Evolutionary conservation across 2,113 vertebrate genomes (phyloP).

Genomic region (Crypturellus undulatus): DNA sequence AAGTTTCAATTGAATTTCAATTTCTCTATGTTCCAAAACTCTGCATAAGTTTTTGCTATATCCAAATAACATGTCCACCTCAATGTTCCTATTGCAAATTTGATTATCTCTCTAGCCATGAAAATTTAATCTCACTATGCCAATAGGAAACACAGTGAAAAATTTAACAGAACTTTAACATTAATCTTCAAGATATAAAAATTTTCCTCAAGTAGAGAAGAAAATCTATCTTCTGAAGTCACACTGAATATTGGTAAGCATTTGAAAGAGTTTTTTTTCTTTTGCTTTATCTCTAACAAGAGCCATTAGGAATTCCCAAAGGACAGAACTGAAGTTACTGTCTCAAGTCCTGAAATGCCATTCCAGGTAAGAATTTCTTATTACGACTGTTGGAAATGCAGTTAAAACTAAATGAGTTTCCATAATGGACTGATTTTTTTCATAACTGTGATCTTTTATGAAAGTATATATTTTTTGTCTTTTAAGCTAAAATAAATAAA

Average conservation of each 20-base stretch:
- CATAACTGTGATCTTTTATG: not conserved
- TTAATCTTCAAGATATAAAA: conserved; percentile 2
- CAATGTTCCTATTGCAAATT: not conserved
- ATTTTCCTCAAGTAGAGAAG: not conserved
- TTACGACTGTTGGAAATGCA: not conserved
- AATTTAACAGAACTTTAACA: not conserved
- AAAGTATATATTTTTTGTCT: not conserved
- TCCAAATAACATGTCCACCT: not conserved
- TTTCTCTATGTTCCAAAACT: not conserved
- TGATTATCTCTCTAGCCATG: not conserved
- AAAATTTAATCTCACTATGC: not conserved
- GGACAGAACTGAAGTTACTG: not conserved
- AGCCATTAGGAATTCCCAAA: not conserved
- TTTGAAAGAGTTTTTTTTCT: not conserved
- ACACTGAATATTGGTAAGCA: not conserved
- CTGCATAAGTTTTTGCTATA: not conserved
- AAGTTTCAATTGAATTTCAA: not conserved
- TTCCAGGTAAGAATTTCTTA: not conserved
- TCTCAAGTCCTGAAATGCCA: not conserved
- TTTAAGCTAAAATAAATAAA: not conserved
- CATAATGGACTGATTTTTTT: not conserved
- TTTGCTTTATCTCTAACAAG: not conserved
- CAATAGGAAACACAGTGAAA: not conserved
- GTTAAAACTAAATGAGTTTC: not conserved
- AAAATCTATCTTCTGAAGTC: not conserved